Conservation (phyloP, 2,888 invertebrate species). For the Litoditis marina region DNA sequence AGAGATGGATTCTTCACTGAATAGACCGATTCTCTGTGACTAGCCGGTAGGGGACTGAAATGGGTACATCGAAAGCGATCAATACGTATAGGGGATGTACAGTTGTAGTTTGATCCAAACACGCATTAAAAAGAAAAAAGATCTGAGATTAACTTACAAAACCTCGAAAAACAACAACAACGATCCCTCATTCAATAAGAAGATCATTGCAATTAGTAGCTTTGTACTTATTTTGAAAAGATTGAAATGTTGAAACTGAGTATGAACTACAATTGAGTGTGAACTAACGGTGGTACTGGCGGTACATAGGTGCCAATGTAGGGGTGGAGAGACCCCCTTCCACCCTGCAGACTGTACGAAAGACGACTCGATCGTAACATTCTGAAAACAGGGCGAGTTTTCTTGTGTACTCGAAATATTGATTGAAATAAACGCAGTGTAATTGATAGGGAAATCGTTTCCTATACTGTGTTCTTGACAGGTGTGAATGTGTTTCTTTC, state of each 20-base stretch:
- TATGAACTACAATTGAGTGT: too few species aligned
- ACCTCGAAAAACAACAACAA: too few species aligned
- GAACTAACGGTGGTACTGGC: constrained; percentile 19
- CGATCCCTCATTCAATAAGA: too few species aligned
- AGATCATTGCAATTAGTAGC: too few species aligned
- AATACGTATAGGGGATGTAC: background rate
- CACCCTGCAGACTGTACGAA: constrained; percentile 14
- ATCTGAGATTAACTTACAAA: background rate
- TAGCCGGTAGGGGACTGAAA: constrained; percentile 39
- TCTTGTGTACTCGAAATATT: too few species aligned
- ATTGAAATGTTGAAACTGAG: background rate
- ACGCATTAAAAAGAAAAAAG: too few species aligned
- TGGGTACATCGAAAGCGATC: background rate
- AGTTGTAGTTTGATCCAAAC: too few species aligned
- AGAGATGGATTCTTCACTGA: constrained; percentile 33
- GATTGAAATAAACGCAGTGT: too few species aligned
- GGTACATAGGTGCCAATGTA: constrained; percentile 19
- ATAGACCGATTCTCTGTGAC: constrained; percentile 38
- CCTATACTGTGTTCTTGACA: too few species aligned
- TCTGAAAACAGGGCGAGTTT: constrained; percentile 7
- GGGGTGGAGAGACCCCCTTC: constrained; percentile 8
- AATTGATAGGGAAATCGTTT: too few species aligned
- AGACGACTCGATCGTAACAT: constrained; percentile 16
- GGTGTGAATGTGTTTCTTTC: too few species aligned
- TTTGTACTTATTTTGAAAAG: too few species aligned